Evolutionary conservation across 2,113 vertebrate genomes (phyloP).

Genomic region (Pseudopipra pipra): DNA sequence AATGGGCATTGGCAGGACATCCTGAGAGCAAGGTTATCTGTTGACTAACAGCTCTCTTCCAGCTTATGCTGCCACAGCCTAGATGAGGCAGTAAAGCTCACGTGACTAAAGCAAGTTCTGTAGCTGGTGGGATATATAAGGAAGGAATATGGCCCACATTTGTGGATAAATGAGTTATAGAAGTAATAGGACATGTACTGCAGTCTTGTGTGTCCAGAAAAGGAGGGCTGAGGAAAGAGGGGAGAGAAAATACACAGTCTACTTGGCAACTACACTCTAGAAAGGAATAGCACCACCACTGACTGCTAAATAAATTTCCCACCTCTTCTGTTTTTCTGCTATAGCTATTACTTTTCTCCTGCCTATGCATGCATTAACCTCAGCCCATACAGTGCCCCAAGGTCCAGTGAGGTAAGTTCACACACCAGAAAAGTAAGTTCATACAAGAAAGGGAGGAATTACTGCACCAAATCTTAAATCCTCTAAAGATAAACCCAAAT

Average conservation of each 20-base stretch:
- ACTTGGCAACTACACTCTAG: background rate
- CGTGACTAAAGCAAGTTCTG: background rate
- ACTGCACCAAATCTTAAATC: background rate
- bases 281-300: background rate
- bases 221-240: background rate
- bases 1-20: background rate
- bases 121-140: background rate
- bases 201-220: background rate
- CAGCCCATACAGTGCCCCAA: background rate
- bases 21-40: background rate
- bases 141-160: background rate
- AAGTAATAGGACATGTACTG: background rate
- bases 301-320: background rate
- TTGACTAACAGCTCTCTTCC: background rate
- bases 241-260: background rate
- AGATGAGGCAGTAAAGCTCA: background rate
- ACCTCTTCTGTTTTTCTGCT: background rate
- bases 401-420: background rate
- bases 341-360: background rate
- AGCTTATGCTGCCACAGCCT: background rate
- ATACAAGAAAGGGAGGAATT: background rate
- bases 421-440: background rate
- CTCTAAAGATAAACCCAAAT: background rate
- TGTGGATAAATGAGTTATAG: background rate
- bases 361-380: background rate